Percentiles rank a stretch among this genome's conserved stretches.
Conservation (phyloP, 2,888 invertebrate species). For the Lobophora halterata region DNA sequence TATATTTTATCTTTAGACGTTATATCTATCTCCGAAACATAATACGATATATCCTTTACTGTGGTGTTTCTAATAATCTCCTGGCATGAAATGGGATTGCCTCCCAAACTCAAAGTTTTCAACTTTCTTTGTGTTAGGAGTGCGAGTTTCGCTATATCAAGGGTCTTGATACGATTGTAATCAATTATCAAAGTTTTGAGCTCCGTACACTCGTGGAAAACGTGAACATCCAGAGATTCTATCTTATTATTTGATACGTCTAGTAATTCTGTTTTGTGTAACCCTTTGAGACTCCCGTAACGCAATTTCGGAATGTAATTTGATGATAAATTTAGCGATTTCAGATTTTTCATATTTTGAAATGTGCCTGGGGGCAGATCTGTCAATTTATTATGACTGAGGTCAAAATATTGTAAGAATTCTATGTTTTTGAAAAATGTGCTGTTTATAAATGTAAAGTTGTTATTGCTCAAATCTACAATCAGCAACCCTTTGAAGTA, state of each 20-base stretch:
- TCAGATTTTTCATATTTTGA: conserved; percentile 52
- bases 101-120: conserved; percentile 58
- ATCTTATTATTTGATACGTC: conserved; percentile 65
- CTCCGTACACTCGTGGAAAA: conserved; percentile 65
- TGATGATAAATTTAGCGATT: conserved; percentile 57
- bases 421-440: conserved; percentile 49
- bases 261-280: conserved; percentile 55
- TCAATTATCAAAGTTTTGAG: conserved; percentile 59
- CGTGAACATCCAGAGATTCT: conserved; percentile 50
- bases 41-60: conserved; percentile 37
- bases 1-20: conserved; percentile 65
- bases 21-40: conserved; percentile 46
- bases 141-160: conserved; percentile 57
- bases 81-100: conserved; percentile 63
- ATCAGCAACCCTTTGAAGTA: conserved; percentile 50
- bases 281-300: conserved; percentile 62
- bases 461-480: conserved; percentile 56
- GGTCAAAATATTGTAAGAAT: conserved; percentile 52
- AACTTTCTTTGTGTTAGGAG: conserved; percentile 47
- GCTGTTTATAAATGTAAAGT: conserved; percentile 42
- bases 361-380: conserved; percentile 61
- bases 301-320: conserved; percentile 52
- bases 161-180: conserved; percentile 57
- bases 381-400: conserved; percentile 55
- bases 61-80: conserved; percentile 50